These are phyloP conservation scores for Pseudomugil tenellus DNA, from an alignment of 2,797 vertebrate species.

Conservation along the genomic window DNA sequence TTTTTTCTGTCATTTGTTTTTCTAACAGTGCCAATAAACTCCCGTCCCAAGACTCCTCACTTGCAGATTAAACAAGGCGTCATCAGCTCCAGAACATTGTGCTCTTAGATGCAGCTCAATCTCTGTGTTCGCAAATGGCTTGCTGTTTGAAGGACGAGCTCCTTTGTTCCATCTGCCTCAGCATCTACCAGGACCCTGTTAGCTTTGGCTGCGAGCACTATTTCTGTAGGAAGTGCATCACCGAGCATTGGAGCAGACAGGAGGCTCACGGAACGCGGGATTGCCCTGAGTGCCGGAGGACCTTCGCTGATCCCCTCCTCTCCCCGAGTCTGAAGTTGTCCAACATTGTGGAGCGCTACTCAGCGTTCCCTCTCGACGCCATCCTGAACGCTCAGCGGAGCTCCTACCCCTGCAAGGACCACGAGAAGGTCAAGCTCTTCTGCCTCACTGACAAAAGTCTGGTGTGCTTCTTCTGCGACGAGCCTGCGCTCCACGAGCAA, in stretches of 20 bases:
- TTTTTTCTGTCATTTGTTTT: neutral
- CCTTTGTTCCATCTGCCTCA: conserved; percentile 97
- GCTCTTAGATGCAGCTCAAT: conserved; percentile 69
- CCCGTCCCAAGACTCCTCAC: conserved; percentile 22
- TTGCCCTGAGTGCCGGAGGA: conserved; percentile 95
- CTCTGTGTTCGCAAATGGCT: conserved; percentile 84
- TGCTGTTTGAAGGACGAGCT: conserved; percentile 99
- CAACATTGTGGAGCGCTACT: conserved; percentile 98
- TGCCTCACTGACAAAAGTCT: conserved; percentile 94
- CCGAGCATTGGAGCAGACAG: conserved; percentile 96
- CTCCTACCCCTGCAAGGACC: conserved; percentile 94
- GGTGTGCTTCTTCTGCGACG: conserved; percentile 98
- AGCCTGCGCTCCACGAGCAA: conserved; percentile 94
- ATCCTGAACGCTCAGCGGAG: conserved; percentile 92
- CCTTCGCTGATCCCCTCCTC: conserved; percentile 91
- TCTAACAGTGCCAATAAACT: conserved; percentile 41
- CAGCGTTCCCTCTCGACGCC: conserved; percentile 94
- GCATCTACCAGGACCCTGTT: conserved; percentile 98
- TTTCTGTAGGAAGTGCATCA: conserved; percentile 98
- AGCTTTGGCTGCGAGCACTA: conserved; percentile 98
- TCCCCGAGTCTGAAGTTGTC: conserved; percentile 97
- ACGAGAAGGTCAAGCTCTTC: conserved; percentile 98
- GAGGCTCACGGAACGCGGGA: conserved; percentile 90
- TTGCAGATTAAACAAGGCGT: conserved; percentile 47
- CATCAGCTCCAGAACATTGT: conserved; percentile 38